These are phyloP conservation scores for Apis cerana DNA, from an alignment of 1,140 invertebrate species.

Conservation along the genomic window DNA sequence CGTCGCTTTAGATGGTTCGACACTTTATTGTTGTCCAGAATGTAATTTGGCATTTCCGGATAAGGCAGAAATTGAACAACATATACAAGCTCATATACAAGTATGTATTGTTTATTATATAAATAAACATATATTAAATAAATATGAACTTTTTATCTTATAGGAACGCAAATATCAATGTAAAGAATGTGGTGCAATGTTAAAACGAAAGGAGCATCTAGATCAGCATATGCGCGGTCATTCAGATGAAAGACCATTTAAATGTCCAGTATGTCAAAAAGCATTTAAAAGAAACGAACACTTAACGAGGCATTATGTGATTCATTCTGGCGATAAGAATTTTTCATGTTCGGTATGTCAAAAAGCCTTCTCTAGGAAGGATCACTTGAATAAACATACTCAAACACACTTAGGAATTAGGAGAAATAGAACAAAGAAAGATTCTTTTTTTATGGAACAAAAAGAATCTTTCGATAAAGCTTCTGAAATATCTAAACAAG, in stretches of 20 bases:
- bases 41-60: constrained; percentile 78
- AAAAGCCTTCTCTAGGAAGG: constrained; percentile 89
- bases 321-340: constrained; percentile 84
- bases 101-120: constrained; percentile 52
- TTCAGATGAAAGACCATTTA: constrained; percentile 87
- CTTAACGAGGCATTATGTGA: constrained; percentile 80
- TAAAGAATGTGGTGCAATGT: constrained; percentile 79
- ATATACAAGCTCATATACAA: constrained; percentile 79
- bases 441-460: constrained; percentile 64
- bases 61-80: constrained; percentile 77
- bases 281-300: constrained; percentile 83
- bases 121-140: not conserved
- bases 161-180: constrained; percentile 80
- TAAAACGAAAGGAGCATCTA: constrained; percentile 81
- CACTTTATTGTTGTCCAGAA: constrained; percentile 80
- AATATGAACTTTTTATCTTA: constrained; percentile 25
- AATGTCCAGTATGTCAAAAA: constrained; percentile 82
- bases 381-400: constrained; percentile 88
- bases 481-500: constrained; percentile 70
- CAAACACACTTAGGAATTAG: constrained; percentile 78
- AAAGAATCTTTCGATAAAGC: constrained; percentile 69
- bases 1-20: constrained; percentile 76
- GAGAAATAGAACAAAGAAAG: constrained; percentile 74
- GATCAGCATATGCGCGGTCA: constrained; percentile 87
- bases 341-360: constrained; percentile 88